Evolutionary conservation across 2,797 vertebrate species (phyloP).

Genomic region (Euthynnus affinis): DNA sequence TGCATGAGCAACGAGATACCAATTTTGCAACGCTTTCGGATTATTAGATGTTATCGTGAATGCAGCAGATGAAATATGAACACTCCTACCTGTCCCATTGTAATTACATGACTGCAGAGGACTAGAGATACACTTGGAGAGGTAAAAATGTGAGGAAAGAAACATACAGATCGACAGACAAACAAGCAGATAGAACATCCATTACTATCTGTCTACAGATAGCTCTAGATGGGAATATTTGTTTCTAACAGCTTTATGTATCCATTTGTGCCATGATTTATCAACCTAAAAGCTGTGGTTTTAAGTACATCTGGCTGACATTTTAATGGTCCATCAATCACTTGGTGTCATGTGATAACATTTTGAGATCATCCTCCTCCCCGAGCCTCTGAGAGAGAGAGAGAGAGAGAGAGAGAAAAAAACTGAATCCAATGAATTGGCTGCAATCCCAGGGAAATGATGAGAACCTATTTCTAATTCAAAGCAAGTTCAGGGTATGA

Average conservation of each 20-base stretch:
- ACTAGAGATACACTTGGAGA: conserved; percentile 61
- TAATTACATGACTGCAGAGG: conserved; percentile 84
- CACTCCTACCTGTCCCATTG: conserved; percentile 86
- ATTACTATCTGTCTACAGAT: conserved; percentile 75
- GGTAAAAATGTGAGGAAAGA: conserved; percentile 49
- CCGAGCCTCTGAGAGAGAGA: conserved; percentile 46
- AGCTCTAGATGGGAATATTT: conserved; percentile 78
- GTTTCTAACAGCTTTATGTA: conserved; percentile 81
- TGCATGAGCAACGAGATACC: conserved; percentile 87
- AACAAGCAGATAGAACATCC: conserved; percentile 72
- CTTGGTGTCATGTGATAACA: conserved; percentile 78
- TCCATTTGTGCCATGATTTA: conserved; percentile 82
- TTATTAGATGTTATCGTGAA: conserved; percentile 89
- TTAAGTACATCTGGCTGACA: conserved; percentile 83
- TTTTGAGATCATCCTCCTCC: conserved; percentile 79
- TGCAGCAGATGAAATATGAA: conserved; percentile 88
- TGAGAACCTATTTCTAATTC: conserved; percentile 81
- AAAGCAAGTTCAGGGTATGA: conserved; percentile 80
- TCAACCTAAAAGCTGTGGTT: conserved; percentile 81
- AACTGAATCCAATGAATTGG: conserved; percentile 80
- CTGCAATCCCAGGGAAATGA: conserved; percentile 80
- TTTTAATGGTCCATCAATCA: conserved; percentile 85
- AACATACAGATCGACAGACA: conserved; percentile 59
- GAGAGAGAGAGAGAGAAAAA: conserved; percentile 11
- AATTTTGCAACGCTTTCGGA: conserved; percentile 87